Conservation (phyloP, 2,113 vertebrate genomes). For the Monarcha castaneiventris region DNA sequence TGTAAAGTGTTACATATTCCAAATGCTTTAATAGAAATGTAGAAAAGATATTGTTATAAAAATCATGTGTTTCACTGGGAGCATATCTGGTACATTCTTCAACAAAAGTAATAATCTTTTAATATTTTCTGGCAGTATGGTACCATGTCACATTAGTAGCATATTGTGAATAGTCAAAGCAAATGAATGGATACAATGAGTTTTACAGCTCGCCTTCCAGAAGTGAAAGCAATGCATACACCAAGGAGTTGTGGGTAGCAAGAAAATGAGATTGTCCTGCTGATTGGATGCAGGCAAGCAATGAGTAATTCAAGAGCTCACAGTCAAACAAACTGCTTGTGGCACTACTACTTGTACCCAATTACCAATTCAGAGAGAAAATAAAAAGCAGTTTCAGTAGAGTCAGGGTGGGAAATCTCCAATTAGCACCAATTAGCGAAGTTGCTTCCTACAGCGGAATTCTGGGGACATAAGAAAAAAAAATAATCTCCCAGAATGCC, state of each 20-base stretch:
- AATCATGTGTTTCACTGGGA: constrained; percentile 30
- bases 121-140: constrained; percentile 68
- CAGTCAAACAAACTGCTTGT: constrained; percentile 81
- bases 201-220: constrained; percentile 67
- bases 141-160: constrained; percentile 53
- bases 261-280: constrained; percentile 74
- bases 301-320: constrained; percentile 77
- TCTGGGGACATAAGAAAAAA: constrained; percentile 74
- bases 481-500: constrained; percentile 77
- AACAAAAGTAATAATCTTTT: constrained; percentile 72
- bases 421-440: constrained; percentile 94
- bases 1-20: background rate
- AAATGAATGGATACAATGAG: constrained; percentile 77
- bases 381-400: constrained; percentile 86
- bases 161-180: constrained; percentile 77
- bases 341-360: constrained; percentile 86
- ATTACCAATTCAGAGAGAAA: constrained; percentile 91
- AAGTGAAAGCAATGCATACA: constrained; percentile 68
- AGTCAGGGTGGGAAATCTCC: constrained; percentile 93
- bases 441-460: constrained; percentile 83
- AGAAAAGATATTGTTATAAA: constrained; percentile 14
- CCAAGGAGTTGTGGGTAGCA: constrained; percentile 75
- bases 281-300: constrained; percentile 76
- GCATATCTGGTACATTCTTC: constrained; percentile 45
- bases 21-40: constrained; percentile 7